Evolutionary conservation across 1,140 invertebrate genomes (phyloP).

Genomic region (Brachionus sp.): DNA sequence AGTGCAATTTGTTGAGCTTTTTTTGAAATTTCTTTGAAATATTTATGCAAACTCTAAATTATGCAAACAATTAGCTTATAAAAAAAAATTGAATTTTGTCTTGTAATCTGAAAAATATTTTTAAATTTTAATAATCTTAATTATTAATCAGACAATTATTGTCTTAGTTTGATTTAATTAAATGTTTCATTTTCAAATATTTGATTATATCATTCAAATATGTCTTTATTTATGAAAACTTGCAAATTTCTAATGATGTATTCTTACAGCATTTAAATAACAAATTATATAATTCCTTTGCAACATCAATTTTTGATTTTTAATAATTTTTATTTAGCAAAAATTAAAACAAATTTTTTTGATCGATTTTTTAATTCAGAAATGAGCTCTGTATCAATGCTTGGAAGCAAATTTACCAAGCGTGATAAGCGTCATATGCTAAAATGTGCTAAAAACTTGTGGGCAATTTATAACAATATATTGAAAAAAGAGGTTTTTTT

Average conservation of each 20-base stretch:
- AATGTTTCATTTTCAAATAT: not conserved
- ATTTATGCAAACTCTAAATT: not conserved
- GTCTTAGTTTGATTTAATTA: not conserved
- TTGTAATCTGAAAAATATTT: not conserved
- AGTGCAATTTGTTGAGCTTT: not conserved
- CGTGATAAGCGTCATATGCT: slow-evolving; percentile 33
- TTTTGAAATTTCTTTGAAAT: not conserved
- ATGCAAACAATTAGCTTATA: not conserved
- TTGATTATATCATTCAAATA: not conserved
- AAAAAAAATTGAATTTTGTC: not conserved
- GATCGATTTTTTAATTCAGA: not conserved
- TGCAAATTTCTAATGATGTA: slow-evolving; percentile 20
- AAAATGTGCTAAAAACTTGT: not conserved
- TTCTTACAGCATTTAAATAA: slow-evolving; percentile 20
- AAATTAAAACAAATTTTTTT: not conserved
- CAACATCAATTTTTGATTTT: not conserved
- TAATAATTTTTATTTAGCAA: not conserved
- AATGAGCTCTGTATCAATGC: slow-evolving; percentile 42
- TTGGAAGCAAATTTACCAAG: slow-evolving; percentile 38
- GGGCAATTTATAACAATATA: slow-evolving; percentile 35
- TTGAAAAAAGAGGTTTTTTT: not conserved
- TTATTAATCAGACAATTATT: not conserved
- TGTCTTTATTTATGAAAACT: not conserved
- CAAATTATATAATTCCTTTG: slow-evolving; percentile 11
- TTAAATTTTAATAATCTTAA: not conserved